Conservation (phyloP, 2,888 invertebrate genomes). For the Stegophylla sp. region DNA sequence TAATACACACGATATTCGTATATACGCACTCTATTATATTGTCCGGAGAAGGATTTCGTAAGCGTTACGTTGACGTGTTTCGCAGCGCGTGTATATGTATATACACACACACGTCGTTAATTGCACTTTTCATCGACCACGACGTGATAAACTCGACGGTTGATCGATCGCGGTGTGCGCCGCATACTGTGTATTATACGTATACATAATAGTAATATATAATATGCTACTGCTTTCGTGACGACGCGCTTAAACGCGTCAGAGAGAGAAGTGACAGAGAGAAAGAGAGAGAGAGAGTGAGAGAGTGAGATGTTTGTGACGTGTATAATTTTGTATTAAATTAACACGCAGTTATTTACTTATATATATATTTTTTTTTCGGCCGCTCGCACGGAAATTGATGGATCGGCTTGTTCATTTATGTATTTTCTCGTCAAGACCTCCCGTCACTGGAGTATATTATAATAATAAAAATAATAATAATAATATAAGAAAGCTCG, state of each 20-base stretch:
- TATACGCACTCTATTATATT: background rate
- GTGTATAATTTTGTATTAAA: slow-evolving; percentile 2
- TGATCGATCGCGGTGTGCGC: slow-evolving; percentile 31
- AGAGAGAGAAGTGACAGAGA: background rate
- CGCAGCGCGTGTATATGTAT: background rate
- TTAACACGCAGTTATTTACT: background rate
- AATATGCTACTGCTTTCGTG: background rate
- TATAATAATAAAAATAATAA: no score
- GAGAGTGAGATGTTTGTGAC: background rate
- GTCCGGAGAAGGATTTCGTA: background rate
- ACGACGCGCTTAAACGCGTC: slow-evolving; percentile 6
- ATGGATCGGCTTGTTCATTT: slow-evolving; percentile 20
- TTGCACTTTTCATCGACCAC: slow-evolving; percentile 7
- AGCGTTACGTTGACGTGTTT: background rate
- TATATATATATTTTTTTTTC: background rate
- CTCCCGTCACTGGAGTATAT: background rate
- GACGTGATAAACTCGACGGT: slow-evolving; percentile 29
- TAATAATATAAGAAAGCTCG: background rate
- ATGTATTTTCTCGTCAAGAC: background rate
- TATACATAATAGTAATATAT: background rate
- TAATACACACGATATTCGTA: background rate
- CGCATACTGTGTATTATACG: background rate
- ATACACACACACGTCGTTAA: background rate
- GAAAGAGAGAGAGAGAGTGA: no score
- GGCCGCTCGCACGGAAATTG: background rate